A percentile compares a stretch with the other conserved stretches of the same genome.
phyloP scores from a whole-genome alignment of 1,140 invertebrate species.

The Caerostris extrusa region DNA sequence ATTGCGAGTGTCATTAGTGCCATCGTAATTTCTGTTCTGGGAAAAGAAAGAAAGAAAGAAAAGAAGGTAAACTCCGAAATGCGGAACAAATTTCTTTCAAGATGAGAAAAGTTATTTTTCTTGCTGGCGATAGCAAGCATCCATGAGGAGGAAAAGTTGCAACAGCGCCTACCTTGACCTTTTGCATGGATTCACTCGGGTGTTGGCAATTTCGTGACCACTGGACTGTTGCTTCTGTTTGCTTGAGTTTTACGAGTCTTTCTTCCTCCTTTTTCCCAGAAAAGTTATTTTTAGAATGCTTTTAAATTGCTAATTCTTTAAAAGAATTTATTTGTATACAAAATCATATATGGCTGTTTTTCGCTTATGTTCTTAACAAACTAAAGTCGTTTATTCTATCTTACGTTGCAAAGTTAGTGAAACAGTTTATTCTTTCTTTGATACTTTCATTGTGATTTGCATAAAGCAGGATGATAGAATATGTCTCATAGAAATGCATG shows the following conservation, averaged over 20 bases:
- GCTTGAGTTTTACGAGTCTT: neutral
- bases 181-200: constrained; percentile 15
- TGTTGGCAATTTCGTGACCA: constrained; percentile 49
- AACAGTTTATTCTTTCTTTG: too few species aligned
- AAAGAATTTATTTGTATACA: neutral
- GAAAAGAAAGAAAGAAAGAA: neutral
- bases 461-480: too few species aligned
- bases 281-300: neutral
- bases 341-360: too few species aligned
- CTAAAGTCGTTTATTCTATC: too few species aligned
- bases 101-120: constrained; percentile 4
- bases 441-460: too few species aligned
- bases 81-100: constrained; percentile 25
- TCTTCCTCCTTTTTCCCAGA: neutral
- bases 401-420: too few species aligned
- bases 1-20: constrained; percentile 35
- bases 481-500: too few species aligned
- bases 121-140: neutral
- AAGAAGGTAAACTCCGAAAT: neutral
- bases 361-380: too few species aligned
- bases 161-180: neutral
- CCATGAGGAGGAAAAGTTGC: neutral
- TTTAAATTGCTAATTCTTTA: neutral
- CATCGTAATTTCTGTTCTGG: neutral
- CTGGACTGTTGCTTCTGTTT: neutral